Base-by-base conservation (phyloP, 2,113 vertebrate species). In the Hypomesus transpacificus region DNA sequence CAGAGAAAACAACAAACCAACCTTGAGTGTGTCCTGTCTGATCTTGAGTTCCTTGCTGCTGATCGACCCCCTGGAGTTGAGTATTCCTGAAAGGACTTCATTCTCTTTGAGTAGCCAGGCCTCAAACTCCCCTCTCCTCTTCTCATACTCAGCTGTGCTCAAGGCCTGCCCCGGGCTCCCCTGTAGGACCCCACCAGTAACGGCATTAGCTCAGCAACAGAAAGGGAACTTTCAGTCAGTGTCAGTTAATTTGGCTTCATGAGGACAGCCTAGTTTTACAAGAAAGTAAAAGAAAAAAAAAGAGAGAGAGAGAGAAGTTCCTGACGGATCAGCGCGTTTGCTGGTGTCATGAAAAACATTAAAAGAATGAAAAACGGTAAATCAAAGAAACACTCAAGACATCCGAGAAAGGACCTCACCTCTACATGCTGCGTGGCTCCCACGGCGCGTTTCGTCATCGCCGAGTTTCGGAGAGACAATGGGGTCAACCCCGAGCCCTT, bases 91-190 rank as follows among this genome's bases (percentile, higher is more conserved):
- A 61, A 98, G 88, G 76, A 92, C 85, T 0, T 72, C 22, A 1
- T 92, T 94, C 81, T 97, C 90, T 68, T 20, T 84, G 80, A 68
- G 80, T 28, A 98, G 78, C 96, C 95, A 98, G 14, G 79, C 85
- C 79, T 95, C 89, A 68, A 98, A 99, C 80, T 89, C 66, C 0
- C 52, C 73, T 62, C 86, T 79, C 24, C 86, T 87, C 34, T 75
- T 73, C 1, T n/a, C 21, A 51, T 31, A 66, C n/a, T 76, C 80
- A 0, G 61, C 24, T 17, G 22, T 63, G 5, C n/a, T 28, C 21
- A 31, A 61, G 14, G 20, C 61, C 64, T 56, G 50, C 56, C 50
- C 75, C 53, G 34, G 14, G 9, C 22, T 59, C 8, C 3, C 80
- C 91, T 91, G 76, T 3, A 78, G 74, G 63, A 66, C 18, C n/a